Base-by-base conservation (phyloP, 2,113 vertebrate species). In the Vanacampus margaritifer region DNA sequence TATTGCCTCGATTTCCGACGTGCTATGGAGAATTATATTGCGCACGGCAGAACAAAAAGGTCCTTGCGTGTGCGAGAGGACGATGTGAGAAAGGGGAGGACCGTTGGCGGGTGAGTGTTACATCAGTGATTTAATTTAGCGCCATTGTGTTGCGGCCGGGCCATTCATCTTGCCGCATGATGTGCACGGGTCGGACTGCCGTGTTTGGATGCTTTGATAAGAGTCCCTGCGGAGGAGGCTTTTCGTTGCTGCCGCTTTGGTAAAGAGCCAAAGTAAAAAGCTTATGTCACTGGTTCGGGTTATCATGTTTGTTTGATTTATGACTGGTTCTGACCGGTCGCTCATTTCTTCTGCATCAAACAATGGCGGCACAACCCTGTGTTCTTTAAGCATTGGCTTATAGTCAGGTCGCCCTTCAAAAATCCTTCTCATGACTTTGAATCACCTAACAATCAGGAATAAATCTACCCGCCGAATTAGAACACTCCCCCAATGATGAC, bases 71-170 rank as follows among this genome's bases (percentile, higher is more conserved):
- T 63, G 48, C 80, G 82, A 61, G 61, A 65, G 72, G 68, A 78
- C 68, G 74, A 67, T 74, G 74, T 78, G 69, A 74, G 68, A 63
- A 37, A 72, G 60, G 69, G 79, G 64, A 79, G 76, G 76, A 69
- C 80, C 68, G 69, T 79, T 60, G 75, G 80, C 65, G 1, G 74
- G 79, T 64, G 1, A 87, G 71, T 76, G 68, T 80, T 78, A 84
- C 86, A 87, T 87, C 84, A 80, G 79, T 88, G 87, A 85, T 89
- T 90, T 88, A 79, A 90, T 90, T 90, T 89, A 81, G 75, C 78
- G 26, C 76, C 76, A 90, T 88, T 89, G 84, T 90, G 84, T 73
- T 35, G 68, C 21, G 54, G 65, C 70, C 48, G 2, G 68, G 54
- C 79, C 75, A 88, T 87, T 89, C 83, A 88, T 87, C 76, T 74